These are phyloP conservation scores for Tetragnatha montana DNA, from an alignment of 2,888 invertebrate species.

Conservation along the genomic window DNA sequence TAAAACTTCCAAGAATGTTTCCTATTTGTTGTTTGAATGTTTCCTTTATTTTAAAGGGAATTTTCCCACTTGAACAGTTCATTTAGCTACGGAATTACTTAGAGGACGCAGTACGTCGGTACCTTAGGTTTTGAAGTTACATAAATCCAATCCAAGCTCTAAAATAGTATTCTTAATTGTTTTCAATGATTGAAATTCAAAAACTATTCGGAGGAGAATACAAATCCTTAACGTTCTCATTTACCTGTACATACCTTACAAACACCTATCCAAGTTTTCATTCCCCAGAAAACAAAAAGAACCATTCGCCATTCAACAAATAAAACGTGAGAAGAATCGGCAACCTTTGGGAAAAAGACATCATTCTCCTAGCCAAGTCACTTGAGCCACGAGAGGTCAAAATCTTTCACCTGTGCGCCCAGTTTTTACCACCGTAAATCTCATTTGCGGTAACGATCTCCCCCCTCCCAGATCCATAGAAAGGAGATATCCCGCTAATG, in stretches of 20 bases:
- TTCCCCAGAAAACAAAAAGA: neutral
- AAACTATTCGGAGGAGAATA: too few relatives aligned
- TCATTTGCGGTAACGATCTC: constrained; percentile 48
- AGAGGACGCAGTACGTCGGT: neutral
- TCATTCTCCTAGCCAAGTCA: neutral
- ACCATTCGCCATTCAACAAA: neutral
- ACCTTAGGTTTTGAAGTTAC: neutral
- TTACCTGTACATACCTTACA: too few relatives aligned
- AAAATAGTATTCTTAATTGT: too few relatives aligned
- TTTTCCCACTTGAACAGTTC: too few relatives aligned
- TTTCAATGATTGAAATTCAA: too few relatives aligned
- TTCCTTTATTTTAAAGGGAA: too few relatives aligned
- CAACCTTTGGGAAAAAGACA: neutral
- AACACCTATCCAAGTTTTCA: too few relatives aligned
- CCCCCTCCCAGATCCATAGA: neutral
- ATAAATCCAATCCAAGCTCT: too few relatives aligned
- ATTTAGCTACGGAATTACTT: too few relatives aligned
- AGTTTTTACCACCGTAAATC: constrained; percentile 48
- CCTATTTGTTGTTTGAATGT: too few relatives aligned
- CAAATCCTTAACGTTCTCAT: too few relatives aligned
- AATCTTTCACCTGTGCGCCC: constrained; percentile 51
- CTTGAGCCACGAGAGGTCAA: constrained; percentile 34
- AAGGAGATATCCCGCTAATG: constrained; percentile 15
- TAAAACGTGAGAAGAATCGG: neutral
- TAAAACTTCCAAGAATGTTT: too few relatives aligned